Evolutionary conservation across 1,140 invertebrate genomes (phyloP), one percentile per base, ranked within the genome.

Genomic region (Anastrepha ludens): DNA sequence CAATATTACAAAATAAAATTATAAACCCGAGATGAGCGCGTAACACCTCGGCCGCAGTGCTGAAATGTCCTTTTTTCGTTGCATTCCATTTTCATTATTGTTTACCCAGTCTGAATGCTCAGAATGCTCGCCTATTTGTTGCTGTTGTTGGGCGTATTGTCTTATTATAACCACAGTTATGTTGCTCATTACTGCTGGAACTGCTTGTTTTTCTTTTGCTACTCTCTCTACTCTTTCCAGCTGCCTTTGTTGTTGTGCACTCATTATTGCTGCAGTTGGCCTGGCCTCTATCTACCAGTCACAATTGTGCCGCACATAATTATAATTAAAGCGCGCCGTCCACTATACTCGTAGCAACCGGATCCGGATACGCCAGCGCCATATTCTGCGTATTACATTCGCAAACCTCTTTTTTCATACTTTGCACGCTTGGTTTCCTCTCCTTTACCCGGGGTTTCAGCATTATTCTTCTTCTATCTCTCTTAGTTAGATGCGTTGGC

Each of bases 251-350:
- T 41, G 41, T 74, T 9, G 67, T 41, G 39, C 11, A 44, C 3
- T 74, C 67, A 41, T 47, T 74, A 74, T 70, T 70, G 44, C 67
- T 70, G 7, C 67, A 70, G 39, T 70, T 70, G 67, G 67, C 67
- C 39, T 41, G 29, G 29, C 29, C 29, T 29, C 29, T 29, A 29
- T 1, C 67, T 11, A 15, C 39, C 39, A 44, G 67, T 13, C 67
- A 74, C 67, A 74, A 39, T 39, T 74, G 67, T n/a, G 41, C 2
- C 41, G 67, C 15, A 47, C 41, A 74, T 74, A 74, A 74, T 74
- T 47, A 74, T 74, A 74, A 74, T 74, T 74, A 74, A 74, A 44
- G 67, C 67, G 11, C 67, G 41, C 13, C 41, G 41, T 74, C 67
- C 67, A 74, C 39, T 41, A 74, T 29, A 29, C 29, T 29, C 29